Evolutionary conservation across 2,888 invertebrate genomes (phyloP).

Genomic region (Drosophila tanythrix): DNA sequence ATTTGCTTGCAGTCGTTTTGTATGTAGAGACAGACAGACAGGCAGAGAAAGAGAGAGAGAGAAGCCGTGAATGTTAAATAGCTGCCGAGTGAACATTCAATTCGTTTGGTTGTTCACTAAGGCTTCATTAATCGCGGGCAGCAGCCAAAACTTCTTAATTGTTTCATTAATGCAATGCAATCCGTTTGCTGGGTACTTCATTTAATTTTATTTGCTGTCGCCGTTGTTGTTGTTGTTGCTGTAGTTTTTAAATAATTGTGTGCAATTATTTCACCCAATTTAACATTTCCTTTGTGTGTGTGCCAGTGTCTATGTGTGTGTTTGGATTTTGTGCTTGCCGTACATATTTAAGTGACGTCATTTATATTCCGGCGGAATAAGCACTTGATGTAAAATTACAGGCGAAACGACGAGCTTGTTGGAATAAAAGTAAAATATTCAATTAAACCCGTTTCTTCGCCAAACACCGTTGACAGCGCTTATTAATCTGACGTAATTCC

Average conservation of each 20-base stretch:
- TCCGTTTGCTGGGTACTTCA: conserved; percentile 75
- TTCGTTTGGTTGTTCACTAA: conserved; percentile 52
- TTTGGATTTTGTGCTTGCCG: conserved; percentile 54
- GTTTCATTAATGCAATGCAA: conserved; percentile 78
- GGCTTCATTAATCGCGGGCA: conserved; percentile 70
- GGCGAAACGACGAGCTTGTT: conserved; percentile 30
- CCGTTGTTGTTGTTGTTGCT: conserved; percentile 31
- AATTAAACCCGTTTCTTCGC: conserved; percentile 71
- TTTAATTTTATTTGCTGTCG: conserved; percentile 76
- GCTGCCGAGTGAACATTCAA: conserved; percentile 25
- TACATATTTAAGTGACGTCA: conserved; percentile 74
- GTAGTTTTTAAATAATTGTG: conserved; percentile 78
- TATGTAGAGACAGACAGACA: not conserved
- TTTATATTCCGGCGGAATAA: conserved; percentile 78
- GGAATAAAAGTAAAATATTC: conserved; percentile 76
- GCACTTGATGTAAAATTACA: conserved; percentile 77
- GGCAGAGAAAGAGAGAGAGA: not conserved
- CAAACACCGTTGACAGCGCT: conserved; percentile 70
- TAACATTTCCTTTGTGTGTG: conserved; percentile 63
- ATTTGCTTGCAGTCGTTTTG: conserved; percentile 43
- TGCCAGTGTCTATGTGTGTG: conserved; percentile 12
- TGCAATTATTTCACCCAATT: conserved; percentile 78
- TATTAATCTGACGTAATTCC: conserved; percentile 72
- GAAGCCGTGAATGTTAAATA: conserved; percentile 37
- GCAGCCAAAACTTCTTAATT: conserved; percentile 69